Conservation (phyloP, 2,797 vertebrate genomes). For the Alcedo atthis region DNA sequence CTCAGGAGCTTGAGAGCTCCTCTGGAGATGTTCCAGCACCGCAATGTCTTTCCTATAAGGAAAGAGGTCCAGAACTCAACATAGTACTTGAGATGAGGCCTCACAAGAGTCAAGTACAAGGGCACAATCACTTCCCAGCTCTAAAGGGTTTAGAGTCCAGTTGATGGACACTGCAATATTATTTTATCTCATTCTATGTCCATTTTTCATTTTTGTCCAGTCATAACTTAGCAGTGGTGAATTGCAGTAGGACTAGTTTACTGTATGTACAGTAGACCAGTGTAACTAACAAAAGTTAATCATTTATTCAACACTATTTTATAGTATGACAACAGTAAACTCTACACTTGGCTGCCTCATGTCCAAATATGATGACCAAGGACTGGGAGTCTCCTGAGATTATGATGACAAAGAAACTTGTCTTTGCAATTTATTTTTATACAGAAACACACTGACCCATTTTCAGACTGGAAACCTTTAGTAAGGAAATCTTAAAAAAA, state of each 20-base stretch:
- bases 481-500: background rate
- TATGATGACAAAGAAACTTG: constrained; percentile 40
- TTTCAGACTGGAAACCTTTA: constrained; percentile 33
- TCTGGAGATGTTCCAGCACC: too few relatives aligned
- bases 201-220: background rate
- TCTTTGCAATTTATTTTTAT: constrained; percentile 22
- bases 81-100: too few relatives aligned
- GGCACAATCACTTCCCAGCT: background rate
- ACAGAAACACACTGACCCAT: constrained; percentile 18
- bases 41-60: too few relatives aligned
- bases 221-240: background rate
- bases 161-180: background rate
- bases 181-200: background rate
- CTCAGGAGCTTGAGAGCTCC: too few relatives aligned
- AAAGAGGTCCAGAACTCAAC: too few relatives aligned
- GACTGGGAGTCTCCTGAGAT: background rate
- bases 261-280: background rate
- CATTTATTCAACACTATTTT: constrained; percentile 4
- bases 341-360: constrained; percentile 17
- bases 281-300: constrained; percentile 37
- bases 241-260: background rate
- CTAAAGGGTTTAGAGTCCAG: background rate
- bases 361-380: constrained; percentile 19
- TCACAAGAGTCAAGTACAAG: too few relatives aligned
- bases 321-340: constrained; percentile 1